Base-by-base conservation (phyloP, 2,113 vertebrate species). In the Terrapene triunguis region DNA sequence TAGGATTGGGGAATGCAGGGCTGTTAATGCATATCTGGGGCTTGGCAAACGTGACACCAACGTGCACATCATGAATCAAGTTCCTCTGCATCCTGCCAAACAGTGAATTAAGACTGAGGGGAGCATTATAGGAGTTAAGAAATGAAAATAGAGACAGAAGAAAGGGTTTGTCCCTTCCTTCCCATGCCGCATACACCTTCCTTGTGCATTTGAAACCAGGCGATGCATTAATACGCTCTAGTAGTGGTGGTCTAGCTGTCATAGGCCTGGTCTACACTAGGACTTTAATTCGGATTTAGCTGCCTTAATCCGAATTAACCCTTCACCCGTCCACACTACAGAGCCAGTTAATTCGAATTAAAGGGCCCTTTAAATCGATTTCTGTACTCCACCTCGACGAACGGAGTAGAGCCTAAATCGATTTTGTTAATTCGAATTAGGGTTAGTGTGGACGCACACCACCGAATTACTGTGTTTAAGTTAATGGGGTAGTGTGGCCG, bases 21-120 rank as follows among this genome's bases (percentile, higher is more conserved):
- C 82, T 86, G 19, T 47, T 54, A 17, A 0, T 6, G 16, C 53
- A 42, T 5, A 4, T 44, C 35, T 80, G 80, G 25, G 65, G 69
- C 44, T 3, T 59, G 72, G 29, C 57, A 79, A 12, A 87, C 0
- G 1, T 25, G 51, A 42, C 1, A 54, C 78, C 78, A 24, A 0
- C 29, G 21, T 87, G 27, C 5, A 2, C 90, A 48, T 84, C 2
- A 0, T 2, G n/a, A 69, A 35, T 90, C 2, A 2, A 10, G 3
- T 85, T 76, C 17, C 2, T 1, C 25, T 87, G 59, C 5, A 35
- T 42, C 27, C 35, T 42, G 78, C 8, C 62, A 50, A 84, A 8
- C 2, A 9, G 4, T 6, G 1, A 24, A 14, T 14, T 91, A 76
- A 84, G 48, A 54, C 78, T 17, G 51, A 91, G 55, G 3, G 83